Percentiles rank a stretch among this genome's conserved stretches.
phyloP scores from a whole-genome alignment of 2,888 invertebrate species.

The Callimorpha dominula region DNA sequence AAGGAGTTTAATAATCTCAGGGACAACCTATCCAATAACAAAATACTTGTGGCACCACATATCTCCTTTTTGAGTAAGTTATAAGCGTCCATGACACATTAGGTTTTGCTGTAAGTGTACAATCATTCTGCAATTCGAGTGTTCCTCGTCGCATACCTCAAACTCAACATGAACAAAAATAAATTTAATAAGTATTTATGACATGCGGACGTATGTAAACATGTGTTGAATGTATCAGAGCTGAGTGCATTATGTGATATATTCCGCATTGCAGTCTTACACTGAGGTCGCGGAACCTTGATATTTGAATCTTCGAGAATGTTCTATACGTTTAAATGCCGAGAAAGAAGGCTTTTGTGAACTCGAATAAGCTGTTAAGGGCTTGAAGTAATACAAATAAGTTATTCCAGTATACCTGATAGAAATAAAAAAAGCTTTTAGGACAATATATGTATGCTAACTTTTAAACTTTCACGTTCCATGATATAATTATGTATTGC shows the following conservation, averaged over 20 bases:
- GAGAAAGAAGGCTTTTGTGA: constrained; percentile 33
- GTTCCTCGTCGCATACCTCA: no score
- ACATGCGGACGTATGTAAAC: constrained; percentile 11
- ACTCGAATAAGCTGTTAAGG: not conserved
- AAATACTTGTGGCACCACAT: no score
- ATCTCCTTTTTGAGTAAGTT: no score
- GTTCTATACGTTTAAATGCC: constrained; percentile 22
- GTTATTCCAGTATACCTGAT: not conserved
- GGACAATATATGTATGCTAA: not conserved
- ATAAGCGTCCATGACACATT: no score
- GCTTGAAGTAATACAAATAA: not conserved
- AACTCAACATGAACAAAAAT: no score
- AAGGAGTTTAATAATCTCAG: no score
- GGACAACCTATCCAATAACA: no score
- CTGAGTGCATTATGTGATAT: constrained; percentile 30
- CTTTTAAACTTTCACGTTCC: no score
- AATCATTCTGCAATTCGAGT: no score
- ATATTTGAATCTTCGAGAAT: constrained; percentile 45
- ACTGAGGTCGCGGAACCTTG: constrained; percentile 41
- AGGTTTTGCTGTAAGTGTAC: no score
- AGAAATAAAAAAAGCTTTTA: not conserved
- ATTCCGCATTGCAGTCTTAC: constrained; percentile 38
- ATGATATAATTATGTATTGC: no score
- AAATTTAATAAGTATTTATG: not conserved
- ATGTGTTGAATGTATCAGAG: constrained; percentile 20